Evolutionary conservation across 2,797 vertebrate genomes (phyloP).

Genomic region (Platalea minor): DNA sequence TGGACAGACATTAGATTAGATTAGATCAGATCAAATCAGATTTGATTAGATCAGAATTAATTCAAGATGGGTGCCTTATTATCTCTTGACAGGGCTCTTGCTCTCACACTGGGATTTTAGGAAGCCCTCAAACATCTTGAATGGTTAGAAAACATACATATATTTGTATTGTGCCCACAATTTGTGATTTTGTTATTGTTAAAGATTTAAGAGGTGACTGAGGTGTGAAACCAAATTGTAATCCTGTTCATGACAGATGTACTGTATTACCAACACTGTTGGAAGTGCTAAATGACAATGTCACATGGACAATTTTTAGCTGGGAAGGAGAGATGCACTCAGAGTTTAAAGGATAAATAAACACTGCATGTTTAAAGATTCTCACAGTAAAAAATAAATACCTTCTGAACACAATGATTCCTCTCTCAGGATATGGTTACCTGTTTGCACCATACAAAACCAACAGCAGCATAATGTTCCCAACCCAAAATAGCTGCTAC

Average conservation of each 20-base stretch:
- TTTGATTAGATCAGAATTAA: conserved; percentile 50
- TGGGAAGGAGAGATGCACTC: background rate
- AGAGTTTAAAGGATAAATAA: background rate
- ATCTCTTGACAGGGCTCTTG: background rate
- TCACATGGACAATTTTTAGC: conserved; percentile 7
- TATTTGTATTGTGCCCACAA: conserved; percentile 25
- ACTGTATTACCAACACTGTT: conserved; percentile 16
- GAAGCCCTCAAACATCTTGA: background rate
- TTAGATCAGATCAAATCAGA: conserved; percentile 16
- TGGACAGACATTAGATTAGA: background rate
- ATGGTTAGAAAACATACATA: background rate
- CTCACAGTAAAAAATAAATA: conserved; percentile 6
- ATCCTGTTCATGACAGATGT: background rate
- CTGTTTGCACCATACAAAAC: background rate
- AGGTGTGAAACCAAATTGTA: conserved; percentile 56
- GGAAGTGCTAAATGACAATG: conserved; percentile 48
- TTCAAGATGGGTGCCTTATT: background rate
- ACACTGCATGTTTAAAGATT: background rate
- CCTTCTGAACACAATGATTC: background rate
- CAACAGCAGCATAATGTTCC: background rate
- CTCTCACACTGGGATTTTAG: background rate
- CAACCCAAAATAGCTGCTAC: background rate
- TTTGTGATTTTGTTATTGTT: conserved; percentile 49
- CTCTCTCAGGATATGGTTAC: background rate
- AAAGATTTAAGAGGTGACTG: conserved; percentile 38